Evolutionary conservation across 2,888 invertebrate species (phyloP).

Genomic region (Ochropleura plecta): DNA sequence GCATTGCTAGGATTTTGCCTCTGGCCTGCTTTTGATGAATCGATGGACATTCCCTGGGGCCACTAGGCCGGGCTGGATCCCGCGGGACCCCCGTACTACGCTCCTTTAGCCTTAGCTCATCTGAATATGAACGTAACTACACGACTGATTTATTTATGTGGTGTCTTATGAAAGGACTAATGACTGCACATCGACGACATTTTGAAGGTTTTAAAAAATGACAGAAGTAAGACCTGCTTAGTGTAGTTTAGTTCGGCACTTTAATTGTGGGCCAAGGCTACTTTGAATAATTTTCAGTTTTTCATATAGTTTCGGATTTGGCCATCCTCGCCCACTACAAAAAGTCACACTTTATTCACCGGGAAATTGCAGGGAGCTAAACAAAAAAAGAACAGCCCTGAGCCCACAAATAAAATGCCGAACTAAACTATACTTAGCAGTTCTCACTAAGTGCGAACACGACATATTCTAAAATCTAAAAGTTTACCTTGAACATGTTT

Average conservation of each 20-base stretch:
- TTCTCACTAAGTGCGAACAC: too few relatives aligned
- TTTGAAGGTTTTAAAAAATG: neutral
- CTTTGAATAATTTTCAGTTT: too few relatives aligned
- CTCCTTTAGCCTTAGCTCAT: conserved; percentile 50
- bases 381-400: too few relatives aligned
- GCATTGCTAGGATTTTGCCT: conserved; percentile 69
- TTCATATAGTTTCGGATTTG: too few relatives aligned
- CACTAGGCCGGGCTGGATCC: conserved; percentile 69
- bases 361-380: too few relatives aligned
- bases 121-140: conserved; percentile 56
- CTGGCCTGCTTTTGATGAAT: conserved; percentile 79
- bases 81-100: conserved; percentile 41
- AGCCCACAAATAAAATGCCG: too few relatives aligned
- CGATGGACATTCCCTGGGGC: conserved; percentile 76
- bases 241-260: neutral
- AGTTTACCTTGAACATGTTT: neutral
- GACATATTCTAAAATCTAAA: neutral
- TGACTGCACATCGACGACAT: neutral
- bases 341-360: too few relatives aligned
- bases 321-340: too few relatives aligned
- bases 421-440: too few relatives aligned
- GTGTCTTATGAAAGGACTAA: conserved; percentile 4
- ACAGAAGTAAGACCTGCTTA: neutral
- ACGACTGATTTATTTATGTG: conserved; percentile 46
- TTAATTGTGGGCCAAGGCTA: too few relatives aligned